These are phyloP conservation scores for Platycnemis pennipes DNA, from an alignment of 2,888 invertebrate species.

Conservation along the genomic window DNA sequence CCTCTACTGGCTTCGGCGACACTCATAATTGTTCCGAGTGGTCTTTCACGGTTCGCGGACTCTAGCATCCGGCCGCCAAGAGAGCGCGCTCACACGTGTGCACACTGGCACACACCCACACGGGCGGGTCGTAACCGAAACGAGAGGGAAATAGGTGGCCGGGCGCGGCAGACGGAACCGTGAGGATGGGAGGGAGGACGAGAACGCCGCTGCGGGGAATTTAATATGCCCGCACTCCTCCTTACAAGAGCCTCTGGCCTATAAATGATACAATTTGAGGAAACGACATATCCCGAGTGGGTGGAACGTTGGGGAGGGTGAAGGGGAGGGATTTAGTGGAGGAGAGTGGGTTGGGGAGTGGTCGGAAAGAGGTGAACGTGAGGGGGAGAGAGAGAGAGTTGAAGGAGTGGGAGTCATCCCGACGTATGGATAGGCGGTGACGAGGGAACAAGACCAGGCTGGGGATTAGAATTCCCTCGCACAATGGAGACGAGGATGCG, in stretches of 20 bases:
- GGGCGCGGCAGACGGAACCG: neutral
- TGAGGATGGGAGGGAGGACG: neutral
- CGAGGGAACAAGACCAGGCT: neutral
- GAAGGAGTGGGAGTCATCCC: neutral
- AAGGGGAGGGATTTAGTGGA: neutral
- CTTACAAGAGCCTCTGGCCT: neutral
- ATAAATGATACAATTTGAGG: slow-evolving; percentile 34
- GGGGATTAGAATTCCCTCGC: neutral
- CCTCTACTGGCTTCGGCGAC: neutral
- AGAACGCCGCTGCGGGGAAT: neutral
- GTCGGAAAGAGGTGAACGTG: neutral
- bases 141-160: neutral
- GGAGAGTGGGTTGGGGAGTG: neutral
- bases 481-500: neutral
- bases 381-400: neutral
- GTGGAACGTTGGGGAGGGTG: neutral
- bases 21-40: neutral
- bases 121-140: neutral
- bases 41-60: neutral
- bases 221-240: neutral
- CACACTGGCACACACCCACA: neutral
- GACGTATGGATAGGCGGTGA: neutral
- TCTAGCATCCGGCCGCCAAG: neutral
- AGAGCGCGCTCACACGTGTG: neutral
- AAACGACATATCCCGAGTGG: neutral